A percentile compares a stretch with the other conserved stretches of the same genome.
phyloP scores from a whole-genome alignment of 2,113 vertebrate genomes.

The Otocyon megalotis region DNA sequence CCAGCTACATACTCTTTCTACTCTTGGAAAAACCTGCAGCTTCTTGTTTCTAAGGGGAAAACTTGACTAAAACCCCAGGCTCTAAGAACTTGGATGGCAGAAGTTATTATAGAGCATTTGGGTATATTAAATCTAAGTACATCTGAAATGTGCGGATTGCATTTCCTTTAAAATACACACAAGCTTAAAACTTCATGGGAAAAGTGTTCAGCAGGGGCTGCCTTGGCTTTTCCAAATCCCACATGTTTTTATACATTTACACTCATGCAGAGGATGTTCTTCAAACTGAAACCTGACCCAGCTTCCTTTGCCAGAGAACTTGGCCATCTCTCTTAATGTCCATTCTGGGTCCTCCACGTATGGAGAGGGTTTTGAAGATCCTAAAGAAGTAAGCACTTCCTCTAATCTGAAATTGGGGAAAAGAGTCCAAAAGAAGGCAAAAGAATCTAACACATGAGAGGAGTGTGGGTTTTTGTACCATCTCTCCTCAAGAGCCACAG shows the following conservation, averaged over 20 bases:
- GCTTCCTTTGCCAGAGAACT: not conserved
- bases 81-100: not conserved
- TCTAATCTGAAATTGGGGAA: not conserved
- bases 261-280: not conserved
- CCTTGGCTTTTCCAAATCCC: not conserved
- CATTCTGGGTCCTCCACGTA: not conserved
- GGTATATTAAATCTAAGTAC: not conserved
- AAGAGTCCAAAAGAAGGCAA: not conserved
- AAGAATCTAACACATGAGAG: not conserved
- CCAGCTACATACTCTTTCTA: not conserved
- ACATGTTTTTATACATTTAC: not conserved
- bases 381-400: not conserved
- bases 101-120: not conserved
- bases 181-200: conserved; percentile 25
- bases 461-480: not conserved
- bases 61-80: not conserved
- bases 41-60: not conserved
- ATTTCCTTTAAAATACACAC: conserved; percentile 53
- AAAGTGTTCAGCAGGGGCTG: conserved; percentile 29
- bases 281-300: not conserved
- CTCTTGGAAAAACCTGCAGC: not conserved
- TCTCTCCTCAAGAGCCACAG: not conserved
- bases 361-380: not conserved
- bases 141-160: not conserved
- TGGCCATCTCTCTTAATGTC: rapidly evolving